Evolutionary conservation across 2,113 vertebrate genomes (phyloP).

Genomic region (Mormyrus iriodes): DNA sequence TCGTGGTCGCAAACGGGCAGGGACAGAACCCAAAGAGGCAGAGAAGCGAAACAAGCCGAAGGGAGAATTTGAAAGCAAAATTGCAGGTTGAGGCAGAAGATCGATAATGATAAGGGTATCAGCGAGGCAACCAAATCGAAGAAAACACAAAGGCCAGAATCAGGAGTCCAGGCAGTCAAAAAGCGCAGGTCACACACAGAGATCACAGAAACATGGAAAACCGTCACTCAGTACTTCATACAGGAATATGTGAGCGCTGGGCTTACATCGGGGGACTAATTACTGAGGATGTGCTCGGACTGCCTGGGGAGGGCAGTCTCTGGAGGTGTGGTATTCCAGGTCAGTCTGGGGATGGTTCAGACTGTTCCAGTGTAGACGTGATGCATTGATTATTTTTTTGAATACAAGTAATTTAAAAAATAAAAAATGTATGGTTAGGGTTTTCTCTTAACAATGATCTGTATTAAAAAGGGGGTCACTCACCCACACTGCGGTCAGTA

Average conservation of each 20-base stretch:
- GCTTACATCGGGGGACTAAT: too few relatives aligned
- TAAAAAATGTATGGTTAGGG: too few relatives aligned
- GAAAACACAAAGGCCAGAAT: not conserved
- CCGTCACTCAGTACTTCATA: not conserved
- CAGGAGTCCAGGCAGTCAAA: not conserved
- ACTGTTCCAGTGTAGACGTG: too few relatives aligned
- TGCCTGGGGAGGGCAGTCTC: too few relatives aligned
- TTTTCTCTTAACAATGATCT: not conserved
- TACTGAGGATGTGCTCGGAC: too few relatives aligned
- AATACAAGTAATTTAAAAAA: too few relatives aligned
- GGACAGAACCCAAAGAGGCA: not conserved
- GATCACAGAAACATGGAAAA: not conserved
- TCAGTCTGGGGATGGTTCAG: too few relatives aligned
- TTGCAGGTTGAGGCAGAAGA: not conserved
- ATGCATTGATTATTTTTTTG: too few relatives aligned
- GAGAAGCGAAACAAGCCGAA: not conserved
- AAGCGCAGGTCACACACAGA: not conserved
- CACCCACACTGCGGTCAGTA: slow-evolving; percentile 30
- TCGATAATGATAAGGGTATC: not conserved
- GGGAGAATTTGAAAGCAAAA: not conserved
- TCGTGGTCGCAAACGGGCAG: not conserved
- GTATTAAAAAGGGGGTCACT: slow-evolving; percentile 14
- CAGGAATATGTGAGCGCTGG: too few relatives aligned
- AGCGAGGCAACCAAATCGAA: not conserved
- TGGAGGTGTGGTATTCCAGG: too few relatives aligned